Evolutionary conservation across 2,888 invertebrate genomes (phyloP).

Genomic region (Eurytoma californica): DNA sequence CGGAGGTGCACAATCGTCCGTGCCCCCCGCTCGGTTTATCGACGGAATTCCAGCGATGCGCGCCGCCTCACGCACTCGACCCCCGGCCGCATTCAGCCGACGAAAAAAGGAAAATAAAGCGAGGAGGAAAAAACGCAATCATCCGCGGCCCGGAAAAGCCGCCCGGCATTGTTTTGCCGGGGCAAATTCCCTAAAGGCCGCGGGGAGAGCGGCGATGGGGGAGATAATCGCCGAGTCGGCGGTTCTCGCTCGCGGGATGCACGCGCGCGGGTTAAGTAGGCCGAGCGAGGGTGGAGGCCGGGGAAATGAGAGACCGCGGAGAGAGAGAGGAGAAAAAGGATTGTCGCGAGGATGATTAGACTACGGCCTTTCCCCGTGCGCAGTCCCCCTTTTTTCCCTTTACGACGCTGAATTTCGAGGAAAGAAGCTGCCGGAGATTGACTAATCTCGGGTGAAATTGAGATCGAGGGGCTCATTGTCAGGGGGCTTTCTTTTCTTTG

Average conservation of each 20-base stretch:
- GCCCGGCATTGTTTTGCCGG: conserved; percentile 8
- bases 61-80: neutral
- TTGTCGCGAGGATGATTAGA: conserved; percentile 18
- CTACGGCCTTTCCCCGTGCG: neutral
- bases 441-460: conserved; percentile 43
- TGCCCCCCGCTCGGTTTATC: conserved; percentile 15
- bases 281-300: neutral
- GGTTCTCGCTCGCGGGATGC: neutral
- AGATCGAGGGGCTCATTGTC: conserved; percentile 32
- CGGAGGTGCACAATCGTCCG: neutral
- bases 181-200: neutral
- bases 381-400: neutral
- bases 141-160: neutral
- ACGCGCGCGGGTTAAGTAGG: conserved; percentile 12
- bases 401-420: neutral
- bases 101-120: neutral
- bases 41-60: conserved; percentile 16
- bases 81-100: neutral
- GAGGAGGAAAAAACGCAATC: conserved; percentile 14
- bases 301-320: neutral
- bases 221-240: conserved; percentile 6
- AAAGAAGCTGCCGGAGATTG: conserved; percentile 28
- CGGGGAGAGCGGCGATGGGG: neutral
- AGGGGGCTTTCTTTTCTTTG: neutral
- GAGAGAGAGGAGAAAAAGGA: conserved; percentile 5